phyloP scores from a whole-genome alignment of 2,888 invertebrate species.

The Dicycla oo region DNA sequence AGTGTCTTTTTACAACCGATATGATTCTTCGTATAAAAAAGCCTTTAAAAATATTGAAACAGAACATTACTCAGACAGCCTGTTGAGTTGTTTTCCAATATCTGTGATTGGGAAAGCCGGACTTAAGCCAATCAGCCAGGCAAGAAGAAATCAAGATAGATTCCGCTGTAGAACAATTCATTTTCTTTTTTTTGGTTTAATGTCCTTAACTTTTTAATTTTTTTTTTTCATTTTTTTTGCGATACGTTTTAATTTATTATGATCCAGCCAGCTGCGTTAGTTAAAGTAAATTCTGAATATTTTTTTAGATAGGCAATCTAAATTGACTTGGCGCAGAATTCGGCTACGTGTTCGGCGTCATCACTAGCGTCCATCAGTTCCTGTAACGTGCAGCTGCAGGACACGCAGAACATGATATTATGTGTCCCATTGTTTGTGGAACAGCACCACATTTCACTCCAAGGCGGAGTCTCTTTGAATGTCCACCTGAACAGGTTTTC shows the following conservation, averaged over 20 bases:
- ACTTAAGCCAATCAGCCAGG: neutral
- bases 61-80: neutral
- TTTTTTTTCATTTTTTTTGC: neutral
- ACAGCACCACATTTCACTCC: no score
- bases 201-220: neutral
- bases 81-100: slow-evolving; percentile 3
- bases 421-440: no score
- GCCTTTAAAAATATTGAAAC: slow-evolving; percentile 10
- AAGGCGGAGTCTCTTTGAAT: no score
- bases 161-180: neutral
- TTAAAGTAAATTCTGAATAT: neutral
- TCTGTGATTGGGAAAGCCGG: neutral
- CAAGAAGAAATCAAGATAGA: neutral
- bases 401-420: no score
- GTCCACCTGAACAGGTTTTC: no score
- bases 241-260: neutral
- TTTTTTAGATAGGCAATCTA: neutral
- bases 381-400: no score
- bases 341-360: no score
- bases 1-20: no score
- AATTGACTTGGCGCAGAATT: no score
- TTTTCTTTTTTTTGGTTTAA: neutral
- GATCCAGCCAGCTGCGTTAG: neutral
- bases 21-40: no score
- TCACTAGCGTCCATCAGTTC: no score